Conservation (phyloP, 30 jellyfish, hydroid and myxozoan species). For the Rhopilema esculentum region DNA sequence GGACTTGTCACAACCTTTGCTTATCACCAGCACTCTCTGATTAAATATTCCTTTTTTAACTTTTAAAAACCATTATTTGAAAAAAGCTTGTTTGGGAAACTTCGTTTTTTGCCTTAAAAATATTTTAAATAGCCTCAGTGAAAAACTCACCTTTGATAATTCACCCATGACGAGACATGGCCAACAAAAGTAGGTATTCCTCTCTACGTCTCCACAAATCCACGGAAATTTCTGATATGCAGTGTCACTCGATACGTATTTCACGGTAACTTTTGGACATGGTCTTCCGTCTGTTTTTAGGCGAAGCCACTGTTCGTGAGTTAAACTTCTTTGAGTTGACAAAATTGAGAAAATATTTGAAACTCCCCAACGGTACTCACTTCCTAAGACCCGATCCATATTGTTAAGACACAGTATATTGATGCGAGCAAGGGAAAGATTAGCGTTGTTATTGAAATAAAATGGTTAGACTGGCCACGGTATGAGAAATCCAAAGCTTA, state of each 20-base stretch:
- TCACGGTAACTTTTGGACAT: not conserved
- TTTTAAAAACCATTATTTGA: not conserved
- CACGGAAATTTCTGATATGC: constrained; percentile 16
- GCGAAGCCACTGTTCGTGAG: constrained; percentile 18
- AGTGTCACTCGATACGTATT: constrained; percentile 21
- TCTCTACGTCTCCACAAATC: constrained; percentile 22
- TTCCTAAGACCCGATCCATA: constrained; percentile 23
- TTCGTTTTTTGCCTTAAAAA: constrained; percentile 1
- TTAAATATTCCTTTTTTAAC: not conserved
- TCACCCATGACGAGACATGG: constrained; percentile 13
- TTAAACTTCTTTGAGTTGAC: constrained; percentile 18
- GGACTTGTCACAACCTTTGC: not conserved
- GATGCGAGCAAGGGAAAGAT: not conserved
- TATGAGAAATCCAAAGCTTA: constrained; percentile 1
- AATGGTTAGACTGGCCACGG: constrained; percentile 27
- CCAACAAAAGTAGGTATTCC: not conserved
- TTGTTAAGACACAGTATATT: not conserved
- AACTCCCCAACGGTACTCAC: not conserved
- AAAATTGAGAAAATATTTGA: constrained; percentile 3
- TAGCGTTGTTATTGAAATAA: constrained; percentile 5
- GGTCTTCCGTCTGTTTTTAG: constrained; percentile 20
- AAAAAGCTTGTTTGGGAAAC: constrained; percentile 7
- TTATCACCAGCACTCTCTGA: not conserved
- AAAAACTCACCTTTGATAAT: constrained; percentile 16
- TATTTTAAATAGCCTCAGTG: not conserved